Conservation (phyloP, 1,140 invertebrate genomes). For the Ceratina japonica region DNA sequence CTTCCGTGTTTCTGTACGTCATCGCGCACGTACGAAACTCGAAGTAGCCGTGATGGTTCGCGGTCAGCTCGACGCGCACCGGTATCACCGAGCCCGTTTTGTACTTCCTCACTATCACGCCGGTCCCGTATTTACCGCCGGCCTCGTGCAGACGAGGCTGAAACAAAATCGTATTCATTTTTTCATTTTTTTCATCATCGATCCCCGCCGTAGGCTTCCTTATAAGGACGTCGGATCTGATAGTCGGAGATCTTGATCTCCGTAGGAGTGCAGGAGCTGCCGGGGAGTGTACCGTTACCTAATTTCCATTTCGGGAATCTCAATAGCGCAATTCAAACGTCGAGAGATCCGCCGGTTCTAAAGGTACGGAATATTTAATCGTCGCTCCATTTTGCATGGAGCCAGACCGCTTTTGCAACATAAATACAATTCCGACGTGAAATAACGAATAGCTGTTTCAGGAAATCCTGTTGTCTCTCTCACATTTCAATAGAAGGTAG, state of each 20-base stretch:
- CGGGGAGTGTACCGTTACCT: not conserved
- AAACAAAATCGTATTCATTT: constrained; percentile 14
- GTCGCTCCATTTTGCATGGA: not conserved
- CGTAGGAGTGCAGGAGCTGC: constrained; percentile 14
- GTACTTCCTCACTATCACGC: constrained; percentile 89
- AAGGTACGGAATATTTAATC: not conserved
- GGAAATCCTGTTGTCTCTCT: too few relatives aligned
- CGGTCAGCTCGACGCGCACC: constrained; percentile 88
- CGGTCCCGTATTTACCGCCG: constrained; percentile 90
- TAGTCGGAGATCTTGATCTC: not conserved
- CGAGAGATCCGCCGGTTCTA: not conserved
- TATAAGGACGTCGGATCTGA: constrained; percentile 14
- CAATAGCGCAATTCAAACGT: not conserved
- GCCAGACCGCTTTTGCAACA: too few relatives aligned
- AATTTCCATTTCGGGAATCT: not conserved
- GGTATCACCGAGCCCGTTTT: constrained; percentile 83
- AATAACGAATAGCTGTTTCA: too few relatives aligned
- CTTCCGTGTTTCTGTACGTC: constrained; percentile 79
- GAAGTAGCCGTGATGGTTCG: constrained; percentile 91
- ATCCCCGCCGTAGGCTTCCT: not conserved
- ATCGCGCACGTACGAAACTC: constrained; percentile 91
- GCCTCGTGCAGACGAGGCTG: constrained; percentile 90
- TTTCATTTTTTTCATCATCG: not conserved
- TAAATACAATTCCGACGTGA: too few relatives aligned
- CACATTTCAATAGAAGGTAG: too few relatives aligned